phyloP scores from a whole-genome alignment of 2,888 invertebrate species.

The Galeruca laticollis region DNA sequence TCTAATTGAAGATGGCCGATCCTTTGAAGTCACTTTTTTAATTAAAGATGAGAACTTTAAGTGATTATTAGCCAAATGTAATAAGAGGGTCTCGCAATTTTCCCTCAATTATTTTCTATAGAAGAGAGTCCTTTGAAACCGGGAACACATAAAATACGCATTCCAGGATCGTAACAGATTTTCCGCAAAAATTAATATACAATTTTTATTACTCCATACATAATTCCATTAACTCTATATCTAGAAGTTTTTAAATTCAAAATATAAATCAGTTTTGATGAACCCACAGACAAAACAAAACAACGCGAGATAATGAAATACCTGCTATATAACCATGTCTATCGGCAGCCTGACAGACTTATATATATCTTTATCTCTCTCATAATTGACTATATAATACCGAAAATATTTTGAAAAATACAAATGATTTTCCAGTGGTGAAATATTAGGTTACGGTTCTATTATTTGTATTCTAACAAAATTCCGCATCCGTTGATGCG shows the following conservation, averaged over 20 bases:
- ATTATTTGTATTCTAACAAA: slow-evolving; percentile 4
- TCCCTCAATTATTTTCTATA: slow-evolving; percentile 23
- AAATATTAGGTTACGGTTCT: not conserved
- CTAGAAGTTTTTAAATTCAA: too few species aligned
- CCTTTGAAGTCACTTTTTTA: slow-evolving; percentile 37
- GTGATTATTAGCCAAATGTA: slow-evolving; percentile 34
- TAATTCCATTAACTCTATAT: too few species aligned
- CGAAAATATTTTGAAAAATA: too few species aligned
- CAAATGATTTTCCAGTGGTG: not conserved
- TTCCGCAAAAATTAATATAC: not conserved
- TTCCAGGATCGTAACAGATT: not conserved
- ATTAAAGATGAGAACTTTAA: slow-evolving; percentile 36
- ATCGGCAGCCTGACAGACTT: too few species aligned
- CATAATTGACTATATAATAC: too few species aligned
- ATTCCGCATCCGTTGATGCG: not conserved
- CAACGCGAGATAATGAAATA: too few species aligned
- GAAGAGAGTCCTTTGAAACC: slow-evolving; percentile 31
- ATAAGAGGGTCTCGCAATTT: slow-evolving; percentile 31
- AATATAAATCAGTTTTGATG: too few species aligned
- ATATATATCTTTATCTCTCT: too few species aligned
- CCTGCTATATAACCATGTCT: too few species aligned
- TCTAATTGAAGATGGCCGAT: slow-evolving; percentile 21
- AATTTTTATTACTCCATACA: not conserved
- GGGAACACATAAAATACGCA: slow-evolving; percentile 7
- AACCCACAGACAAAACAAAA: too few species aligned